Evolutionary conservation across 2,797 vertebrate genomes (phyloP), one percentile per base, ranked within the genome.

Genomic region (Ciconia nigra): DNA sequence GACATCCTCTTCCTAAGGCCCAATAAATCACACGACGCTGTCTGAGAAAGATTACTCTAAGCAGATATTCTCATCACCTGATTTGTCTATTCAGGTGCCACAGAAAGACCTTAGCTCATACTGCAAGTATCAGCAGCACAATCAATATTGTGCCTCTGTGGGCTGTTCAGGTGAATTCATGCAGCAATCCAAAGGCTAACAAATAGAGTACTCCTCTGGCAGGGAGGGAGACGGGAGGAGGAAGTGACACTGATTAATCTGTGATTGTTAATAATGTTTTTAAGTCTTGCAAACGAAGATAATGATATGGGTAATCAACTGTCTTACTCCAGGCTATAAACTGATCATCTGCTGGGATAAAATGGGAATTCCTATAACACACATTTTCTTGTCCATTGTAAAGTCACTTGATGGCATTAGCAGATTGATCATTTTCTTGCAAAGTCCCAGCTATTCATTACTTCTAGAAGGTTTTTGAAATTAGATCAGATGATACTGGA

Each of bases 211-310:
- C 20, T 89, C 28, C 76, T 82, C 67, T 80, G 65, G 44, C 59
- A 92, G 77, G 71, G 29, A 89, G 57, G 31, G 44, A 93, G 33
- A 84, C 46, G 58, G 61, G 61, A 90, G 77, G 57, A 83, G 9
- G 71, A 90, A 77, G 44, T 39, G 87, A 92, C 89, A 62, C 83
- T 91, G 95, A 96, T 96, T 95, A 90, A 94, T 96, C 71, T 54
- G 39, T 52, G 71, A 76, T 70, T 15, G 0, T 89, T 94, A 91
- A 96, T 81, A 94, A 94, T 42, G 49, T 89, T 93, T 93, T 90
- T 92, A 89, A 92, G 65, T 78, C 74, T 81, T 74, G 42, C 57
- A 94, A 94, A 93, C 1, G 7, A 91, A 97, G 52, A 85, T 63
- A 96, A 94, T 94, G 61, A 81, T 78, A 94, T 61, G 54, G 63